phyloP scores from a whole-genome alignment of 1,140 invertebrate species.

The Aphaenogaster rudis region DNA sequence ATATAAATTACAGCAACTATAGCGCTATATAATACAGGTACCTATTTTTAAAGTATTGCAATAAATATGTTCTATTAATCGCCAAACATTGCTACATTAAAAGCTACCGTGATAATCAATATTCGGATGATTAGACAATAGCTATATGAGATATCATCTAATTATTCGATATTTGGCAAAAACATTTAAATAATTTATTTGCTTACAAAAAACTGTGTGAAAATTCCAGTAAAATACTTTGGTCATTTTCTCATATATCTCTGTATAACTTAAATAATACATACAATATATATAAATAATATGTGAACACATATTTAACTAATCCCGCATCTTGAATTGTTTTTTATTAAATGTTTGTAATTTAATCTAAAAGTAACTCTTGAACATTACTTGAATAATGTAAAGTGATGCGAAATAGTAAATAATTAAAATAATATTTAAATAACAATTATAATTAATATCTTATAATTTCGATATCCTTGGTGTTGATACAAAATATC shows the following conservation, averaged over 20 bases:
- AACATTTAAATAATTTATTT: conserved; percentile 37
- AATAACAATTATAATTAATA: conserved; percentile 6
- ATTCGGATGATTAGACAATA: conserved; percentile 18
- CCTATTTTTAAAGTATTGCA: conserved; percentile 23
- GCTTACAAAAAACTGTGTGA: conserved; percentile 30
- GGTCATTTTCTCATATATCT: conserved; percentile 34
- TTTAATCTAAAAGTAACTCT: conserved; percentile 1
- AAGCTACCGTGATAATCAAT: conserved; percentile 3
- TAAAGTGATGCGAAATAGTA: conserved; percentile 20
- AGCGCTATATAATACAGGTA: conserved; percentile 31
- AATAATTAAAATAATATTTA: conserved; percentile 29
- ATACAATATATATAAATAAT: conserved; percentile 33
- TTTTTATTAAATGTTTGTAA: conserved; percentile 9
- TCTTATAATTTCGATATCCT: conserved; percentile 20
- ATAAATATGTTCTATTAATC: conserved; percentile 23
- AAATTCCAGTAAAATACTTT: conserved; percentile 50
- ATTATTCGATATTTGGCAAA: conserved; percentile 7
- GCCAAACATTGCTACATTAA: conserved; percentile 31
- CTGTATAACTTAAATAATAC: conserved; percentile 22
- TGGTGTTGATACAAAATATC: conserved; percentile 20
- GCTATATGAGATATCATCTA: neutral
- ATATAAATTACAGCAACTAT: conserved; percentile 33
- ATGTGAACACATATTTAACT: conserved; percentile 28
- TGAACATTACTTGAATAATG: conserved; percentile 21
- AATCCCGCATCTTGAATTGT: conserved; percentile 10